phyloP scores from a whole-genome alignment of 1,140 invertebrate species.

The Macrostomum lignano region DNA sequence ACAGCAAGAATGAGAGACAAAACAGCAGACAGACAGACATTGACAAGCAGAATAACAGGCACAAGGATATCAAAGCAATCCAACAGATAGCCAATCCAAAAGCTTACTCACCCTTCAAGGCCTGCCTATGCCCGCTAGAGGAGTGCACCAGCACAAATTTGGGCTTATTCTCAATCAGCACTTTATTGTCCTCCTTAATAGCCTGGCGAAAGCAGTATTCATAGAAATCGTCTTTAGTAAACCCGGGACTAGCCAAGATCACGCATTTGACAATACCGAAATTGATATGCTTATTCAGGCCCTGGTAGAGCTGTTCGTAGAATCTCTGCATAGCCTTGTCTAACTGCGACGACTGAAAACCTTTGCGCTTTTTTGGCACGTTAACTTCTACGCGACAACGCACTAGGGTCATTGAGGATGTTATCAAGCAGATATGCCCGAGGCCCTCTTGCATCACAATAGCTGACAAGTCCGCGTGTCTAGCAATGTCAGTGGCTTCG shows the following conservation, averaged over 20 bases:
- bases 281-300: conserved; percentile 67
- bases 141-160: conserved; percentile 83
- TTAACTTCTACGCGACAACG: conserved; percentile 79
- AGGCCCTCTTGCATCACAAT: conserved; percentile 79
- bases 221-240: conserved; percentile 78
- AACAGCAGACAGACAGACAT: no score
- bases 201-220: conserved; percentile 75
- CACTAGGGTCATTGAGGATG: conserved; percentile 72
- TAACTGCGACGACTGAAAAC: conserved; percentile 54
- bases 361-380: conserved; percentile 82
- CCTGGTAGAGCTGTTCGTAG: conserved; percentile 78
- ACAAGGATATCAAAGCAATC: no score
- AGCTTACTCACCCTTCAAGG: no score
- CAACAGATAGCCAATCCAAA: no score
- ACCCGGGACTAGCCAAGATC: conserved; percentile 78
- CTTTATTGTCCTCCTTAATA: conserved; percentile 59
- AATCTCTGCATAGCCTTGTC: conserved; percentile 75
- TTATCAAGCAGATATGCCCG: conserved; percentile 81
- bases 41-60: no score
- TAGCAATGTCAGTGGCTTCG: conserved; percentile 23
- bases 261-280: conserved; percentile 87
- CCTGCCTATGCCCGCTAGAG: conserved; percentile 93
- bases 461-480: conserved; percentile 73
- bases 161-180: conserved; percentile 61
- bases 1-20: no score